phyloP scores from a whole-genome alignment of 2,888 invertebrate species.

The Lochmaea capreae region DNA sequence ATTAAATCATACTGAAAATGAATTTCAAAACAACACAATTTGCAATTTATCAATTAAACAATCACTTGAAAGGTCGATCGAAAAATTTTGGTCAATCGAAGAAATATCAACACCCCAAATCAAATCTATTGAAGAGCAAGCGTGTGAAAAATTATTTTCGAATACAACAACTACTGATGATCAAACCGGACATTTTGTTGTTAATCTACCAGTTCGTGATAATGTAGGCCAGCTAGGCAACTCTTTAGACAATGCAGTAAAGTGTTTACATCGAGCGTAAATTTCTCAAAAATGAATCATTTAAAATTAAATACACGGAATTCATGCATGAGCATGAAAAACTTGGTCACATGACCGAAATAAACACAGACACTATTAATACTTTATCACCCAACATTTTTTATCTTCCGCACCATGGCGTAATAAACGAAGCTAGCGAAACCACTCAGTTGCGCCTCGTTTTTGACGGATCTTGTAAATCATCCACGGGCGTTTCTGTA shows the following conservation, averaged over 20 bases:
- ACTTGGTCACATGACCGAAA: slow-evolving; percentile 1
- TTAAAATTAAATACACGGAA: not conserved
- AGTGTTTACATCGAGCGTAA: not conserved
- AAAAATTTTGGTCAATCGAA: not conserved
- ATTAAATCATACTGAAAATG: not conserved
- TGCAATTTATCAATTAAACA: not conserved
- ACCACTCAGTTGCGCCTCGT: no score
- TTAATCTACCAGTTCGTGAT: not conserved
- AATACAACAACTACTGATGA: not conserved
- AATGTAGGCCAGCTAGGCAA: not conserved
- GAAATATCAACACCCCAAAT: not conserved
- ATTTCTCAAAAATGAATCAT: not conserved
- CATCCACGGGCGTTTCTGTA: no score
- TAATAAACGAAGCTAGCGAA: no score
- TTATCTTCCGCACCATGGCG: slow-evolving; percentile 60
- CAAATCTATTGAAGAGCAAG: not conserved
- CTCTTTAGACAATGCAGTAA: not conserved
- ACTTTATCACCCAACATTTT: not conserved
- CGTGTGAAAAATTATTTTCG: not conserved
- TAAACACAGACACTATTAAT: not conserved
- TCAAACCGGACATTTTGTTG: not conserved
- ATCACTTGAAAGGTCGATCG: not conserved
- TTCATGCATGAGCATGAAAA: not conserved
- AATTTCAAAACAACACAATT: not conserved
- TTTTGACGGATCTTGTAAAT: no score